Conservation (phyloP, 1,140 invertebrate genomes). For the Delia radicum region DNA sequence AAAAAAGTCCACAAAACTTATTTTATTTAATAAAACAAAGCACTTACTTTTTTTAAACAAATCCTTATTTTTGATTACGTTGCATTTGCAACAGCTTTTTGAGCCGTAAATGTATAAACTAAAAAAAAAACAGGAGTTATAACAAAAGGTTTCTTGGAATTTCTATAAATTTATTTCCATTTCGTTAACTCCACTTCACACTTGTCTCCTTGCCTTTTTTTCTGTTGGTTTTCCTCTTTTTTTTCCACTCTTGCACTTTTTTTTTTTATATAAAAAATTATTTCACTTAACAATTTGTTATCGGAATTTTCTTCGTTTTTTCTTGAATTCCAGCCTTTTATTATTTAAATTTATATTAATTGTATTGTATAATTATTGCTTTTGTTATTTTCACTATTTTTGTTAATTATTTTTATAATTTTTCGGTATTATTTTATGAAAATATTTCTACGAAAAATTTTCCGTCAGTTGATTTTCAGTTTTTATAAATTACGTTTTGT, state of each 20-base stretch:
- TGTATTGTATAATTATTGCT: background rate
- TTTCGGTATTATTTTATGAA: background rate
- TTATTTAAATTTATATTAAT: background rate
- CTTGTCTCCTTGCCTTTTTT: background rate
- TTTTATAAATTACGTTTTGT: background rate
- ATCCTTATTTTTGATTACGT: background rate
- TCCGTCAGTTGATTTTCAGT: background rate
- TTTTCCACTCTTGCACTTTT: background rate
- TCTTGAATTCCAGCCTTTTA: background rate
- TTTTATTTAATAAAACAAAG: background rate
- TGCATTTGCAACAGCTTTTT: background rate
- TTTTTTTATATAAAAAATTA: background rate
- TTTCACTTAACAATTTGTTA: background rate
- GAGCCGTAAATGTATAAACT: background rate
- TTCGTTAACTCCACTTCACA: background rate
- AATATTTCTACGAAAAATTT: background rate
- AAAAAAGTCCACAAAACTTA: background rate
- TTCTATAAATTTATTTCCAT: slow-evolving; percentile 13
- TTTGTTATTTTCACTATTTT: background rate
- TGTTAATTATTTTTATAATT: background rate
- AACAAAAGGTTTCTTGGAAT: slow-evolving; percentile 12
- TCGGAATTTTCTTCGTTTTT: background rate
- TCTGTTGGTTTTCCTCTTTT: background rate
- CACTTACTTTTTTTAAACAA: background rate
- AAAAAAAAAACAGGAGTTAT: background rate